phyloP scores from a whole-genome alignment of 2,888 invertebrate genomes.

The Machimus atricapillus region DNA sequence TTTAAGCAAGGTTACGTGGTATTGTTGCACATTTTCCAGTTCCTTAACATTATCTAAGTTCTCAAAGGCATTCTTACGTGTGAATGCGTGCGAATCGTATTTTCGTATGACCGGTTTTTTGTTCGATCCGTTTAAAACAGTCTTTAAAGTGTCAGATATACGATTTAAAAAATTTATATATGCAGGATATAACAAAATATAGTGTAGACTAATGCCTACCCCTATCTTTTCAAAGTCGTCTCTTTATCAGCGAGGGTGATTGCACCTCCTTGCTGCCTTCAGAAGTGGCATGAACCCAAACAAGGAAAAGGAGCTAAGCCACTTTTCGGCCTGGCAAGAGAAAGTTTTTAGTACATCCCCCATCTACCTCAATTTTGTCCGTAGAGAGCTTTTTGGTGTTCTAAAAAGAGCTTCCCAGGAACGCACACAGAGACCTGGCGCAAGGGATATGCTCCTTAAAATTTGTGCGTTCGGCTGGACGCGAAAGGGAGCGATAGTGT shows the following conservation, averaged over 20 bases:
- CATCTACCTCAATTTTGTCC: neutral
- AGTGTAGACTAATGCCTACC: neutral
- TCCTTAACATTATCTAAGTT: no score
- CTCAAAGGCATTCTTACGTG: no score
- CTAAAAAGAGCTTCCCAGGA: slow-evolving; percentile 1
- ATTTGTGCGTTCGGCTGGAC: neutral
- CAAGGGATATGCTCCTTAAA: neutral
- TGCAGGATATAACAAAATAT: no score
- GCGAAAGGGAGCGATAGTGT: slow-evolving; percentile 38
- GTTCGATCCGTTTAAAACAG: no score
- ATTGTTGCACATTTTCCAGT: no score
- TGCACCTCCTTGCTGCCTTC: neutral
- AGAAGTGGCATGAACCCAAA: slow-evolving; percentile 22
- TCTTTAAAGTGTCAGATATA: no score
- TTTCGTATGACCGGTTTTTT: no score
- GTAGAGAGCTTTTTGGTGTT: slow-evolving; percentile 11
- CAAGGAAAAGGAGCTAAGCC: neutral
- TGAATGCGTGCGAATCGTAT: no score
- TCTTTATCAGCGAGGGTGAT: neutral
- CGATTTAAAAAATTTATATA: no score
- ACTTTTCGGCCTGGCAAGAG: neutral
- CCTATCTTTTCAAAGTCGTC: neutral
- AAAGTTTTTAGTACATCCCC: slow-evolving; percentile 33
- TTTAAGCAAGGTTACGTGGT: no score
- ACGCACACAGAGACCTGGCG: neutral